phyloP scores from a whole-genome alignment of 2,888 invertebrate genomes.

The Parascotia fuliginaria region DNA sequence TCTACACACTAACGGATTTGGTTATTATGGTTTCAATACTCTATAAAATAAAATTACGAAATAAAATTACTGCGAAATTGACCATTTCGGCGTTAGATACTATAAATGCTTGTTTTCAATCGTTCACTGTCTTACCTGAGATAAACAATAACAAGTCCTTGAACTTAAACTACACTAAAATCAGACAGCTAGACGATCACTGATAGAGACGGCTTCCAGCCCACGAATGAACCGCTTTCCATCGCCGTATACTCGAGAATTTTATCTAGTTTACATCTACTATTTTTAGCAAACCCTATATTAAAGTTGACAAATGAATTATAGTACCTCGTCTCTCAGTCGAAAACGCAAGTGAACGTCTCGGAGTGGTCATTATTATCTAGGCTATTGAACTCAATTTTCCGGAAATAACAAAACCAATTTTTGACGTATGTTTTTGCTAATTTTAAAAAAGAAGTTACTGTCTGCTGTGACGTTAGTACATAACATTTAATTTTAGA shows the following conservation, averaged over 20 bases:
- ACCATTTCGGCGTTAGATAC: too few species aligned
- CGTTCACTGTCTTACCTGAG: slow-evolving; percentile 52
- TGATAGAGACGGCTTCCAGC: slow-evolving; percentile 58
- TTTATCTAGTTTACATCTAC: slow-evolving; percentile 69
- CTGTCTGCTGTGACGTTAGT: background rate
- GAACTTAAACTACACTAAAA: slow-evolving; percentile 68
- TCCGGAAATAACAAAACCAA: slow-evolving; percentile 15
- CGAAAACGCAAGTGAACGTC: slow-evolving; percentile 12
- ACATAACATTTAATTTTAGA: slow-evolving; percentile 7
- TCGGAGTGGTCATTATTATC: slow-evolving; percentile 24
- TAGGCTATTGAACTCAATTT: slow-evolving; percentile 46
- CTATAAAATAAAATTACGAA: too few species aligned
- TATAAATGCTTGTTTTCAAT: too few species aligned
- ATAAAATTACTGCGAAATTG: too few species aligned
- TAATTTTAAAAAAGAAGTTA: slow-evolving; percentile 2
- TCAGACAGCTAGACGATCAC: slow-evolving; percentile 47
- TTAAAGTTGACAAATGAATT: slow-evolving; percentile 59
- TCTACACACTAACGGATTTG: background rate
- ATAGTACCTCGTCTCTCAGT: slow-evolving; percentile 34
- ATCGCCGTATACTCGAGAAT: slow-evolving; percentile 63
- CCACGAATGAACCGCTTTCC: slow-evolving; percentile 48
- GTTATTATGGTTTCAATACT: background rate
- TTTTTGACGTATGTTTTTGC: slow-evolving; percentile 2
- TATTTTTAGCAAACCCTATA: slow-evolving; percentile 68
- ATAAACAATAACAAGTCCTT: slow-evolving; percentile 65